Conservation (phyloP, 2,113 vertebrate genomes). For the Phylloscopus trochilus region DNA sequence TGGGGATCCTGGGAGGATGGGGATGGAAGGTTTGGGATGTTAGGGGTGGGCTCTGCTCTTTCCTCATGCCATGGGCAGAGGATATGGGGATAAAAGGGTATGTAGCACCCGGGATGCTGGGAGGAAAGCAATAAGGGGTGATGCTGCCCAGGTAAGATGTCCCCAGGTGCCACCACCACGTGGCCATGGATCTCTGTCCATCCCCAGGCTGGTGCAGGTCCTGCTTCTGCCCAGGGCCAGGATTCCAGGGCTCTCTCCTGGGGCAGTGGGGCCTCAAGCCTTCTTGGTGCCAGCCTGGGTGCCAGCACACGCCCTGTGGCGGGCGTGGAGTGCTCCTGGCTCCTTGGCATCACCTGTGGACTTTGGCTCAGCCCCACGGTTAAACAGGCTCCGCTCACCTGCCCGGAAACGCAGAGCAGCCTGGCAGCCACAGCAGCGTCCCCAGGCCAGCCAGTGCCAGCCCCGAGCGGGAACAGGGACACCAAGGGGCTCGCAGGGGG, state of each 20-base stretch:
- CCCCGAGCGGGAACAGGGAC: fast-evolving
- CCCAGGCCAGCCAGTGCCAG: not conserved
- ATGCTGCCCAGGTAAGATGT: not conserved
- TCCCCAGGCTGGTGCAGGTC: no score
- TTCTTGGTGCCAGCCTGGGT: not conserved
- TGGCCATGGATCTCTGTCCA: not conserved
- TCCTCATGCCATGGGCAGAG: not conserved
- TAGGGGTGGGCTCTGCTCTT: not conserved
- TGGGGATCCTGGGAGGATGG: not conserved
- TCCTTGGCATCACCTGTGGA: not conserved
- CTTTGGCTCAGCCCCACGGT: conserved; percentile 12
- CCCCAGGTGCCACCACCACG: fast-evolving
- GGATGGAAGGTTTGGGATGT: not conserved
- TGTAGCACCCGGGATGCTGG: not conserved
- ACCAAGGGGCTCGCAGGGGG: not conserved
- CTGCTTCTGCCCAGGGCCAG: not conserved
- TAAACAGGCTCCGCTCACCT: not conserved
- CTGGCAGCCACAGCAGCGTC: fast-evolving
- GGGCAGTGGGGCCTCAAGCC: not conserved
- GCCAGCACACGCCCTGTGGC: not conserved
- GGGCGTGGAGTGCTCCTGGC: not conserved
- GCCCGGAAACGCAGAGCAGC: not conserved
- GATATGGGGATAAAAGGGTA: fast-evolving
- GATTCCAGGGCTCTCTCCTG: not conserved
- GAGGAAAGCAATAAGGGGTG: not conserved